phyloP scores from a whole-genome alignment of 2,888 invertebrate genomes.

The Phaonia tiefii region DNA sequence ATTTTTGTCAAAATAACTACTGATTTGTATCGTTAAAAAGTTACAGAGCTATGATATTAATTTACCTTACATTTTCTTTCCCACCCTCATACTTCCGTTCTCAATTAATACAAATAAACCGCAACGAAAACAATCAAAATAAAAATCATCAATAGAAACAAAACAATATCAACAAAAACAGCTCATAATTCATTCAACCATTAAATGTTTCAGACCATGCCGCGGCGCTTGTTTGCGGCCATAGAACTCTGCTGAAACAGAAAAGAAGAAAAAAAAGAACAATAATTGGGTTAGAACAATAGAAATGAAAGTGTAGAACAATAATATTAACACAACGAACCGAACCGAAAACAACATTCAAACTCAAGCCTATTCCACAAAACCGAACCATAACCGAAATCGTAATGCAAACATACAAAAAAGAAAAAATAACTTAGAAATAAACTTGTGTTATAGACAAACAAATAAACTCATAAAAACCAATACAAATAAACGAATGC shows the following conservation, averaged over 20 bases:
- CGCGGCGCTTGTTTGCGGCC: neutral
- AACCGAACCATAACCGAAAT: neutral
- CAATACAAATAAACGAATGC: neutral
- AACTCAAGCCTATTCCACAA: too few relatives aligned
- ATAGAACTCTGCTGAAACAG: too few relatives aligned
- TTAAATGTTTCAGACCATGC: conserved; percentile 40
- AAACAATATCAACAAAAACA: conserved; percentile 23
- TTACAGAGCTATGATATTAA: too few relatives aligned
- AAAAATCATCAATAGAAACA: conserved; percentile 47
- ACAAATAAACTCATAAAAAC: conserved; percentile 4
- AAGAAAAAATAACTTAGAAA: neutral
- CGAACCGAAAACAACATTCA: too few relatives aligned
- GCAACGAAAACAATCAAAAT: conserved; percentile 44
- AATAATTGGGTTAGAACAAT: conserved; percentile 21
- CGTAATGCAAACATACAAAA: neutral
- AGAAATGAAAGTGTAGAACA: conserved; percentile 10
- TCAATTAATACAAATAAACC: conserved; percentile 5
- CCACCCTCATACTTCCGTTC: too few relatives aligned
- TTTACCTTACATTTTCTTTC: too few relatives aligned
- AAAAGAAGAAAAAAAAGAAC: neutral
- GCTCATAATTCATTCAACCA: conserved; percentile 49
- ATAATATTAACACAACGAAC: neutral
- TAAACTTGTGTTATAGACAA: conserved; percentile 9
- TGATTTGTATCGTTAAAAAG: too few relatives aligned
- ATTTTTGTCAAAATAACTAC: too few relatives aligned